Percentiles rank a stretch among this genome's conserved stretches.
Conservation (phyloP, 2,113 vertebrate genomes). For the Meles meles region DNA sequence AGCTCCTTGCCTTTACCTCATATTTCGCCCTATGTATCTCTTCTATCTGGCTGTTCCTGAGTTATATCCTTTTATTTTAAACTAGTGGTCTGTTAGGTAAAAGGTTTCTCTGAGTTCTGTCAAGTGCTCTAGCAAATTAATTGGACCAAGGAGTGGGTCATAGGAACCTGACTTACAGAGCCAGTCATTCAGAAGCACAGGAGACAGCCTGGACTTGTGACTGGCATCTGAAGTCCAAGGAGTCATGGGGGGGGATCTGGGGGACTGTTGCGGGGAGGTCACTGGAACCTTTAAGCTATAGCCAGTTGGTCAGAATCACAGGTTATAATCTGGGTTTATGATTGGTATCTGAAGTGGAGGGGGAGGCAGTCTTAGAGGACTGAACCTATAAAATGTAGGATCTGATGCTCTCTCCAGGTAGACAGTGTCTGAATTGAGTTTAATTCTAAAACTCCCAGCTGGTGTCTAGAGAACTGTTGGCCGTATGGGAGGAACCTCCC, state of each 20-base stretch:
- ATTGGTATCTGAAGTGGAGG: background rate
- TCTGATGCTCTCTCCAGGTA: background rate
- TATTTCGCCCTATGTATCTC: background rate
- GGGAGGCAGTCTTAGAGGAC: background rate
- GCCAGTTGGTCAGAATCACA: background rate
- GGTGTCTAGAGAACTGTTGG: background rate
- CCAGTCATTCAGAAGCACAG: background rate
- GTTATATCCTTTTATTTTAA: background rate
- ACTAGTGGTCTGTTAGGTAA: background rate
- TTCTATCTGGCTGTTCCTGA: background rate
- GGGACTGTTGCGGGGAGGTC: background rate
- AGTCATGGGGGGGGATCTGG: too few relatives aligned
- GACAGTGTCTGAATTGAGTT: background rate
- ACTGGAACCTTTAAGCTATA: background rate
- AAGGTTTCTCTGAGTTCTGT: background rate
- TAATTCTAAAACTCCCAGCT: background rate
- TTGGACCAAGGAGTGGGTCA: background rate
- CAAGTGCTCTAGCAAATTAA: background rate
- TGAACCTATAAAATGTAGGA: background rate
- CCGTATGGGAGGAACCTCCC: background rate
- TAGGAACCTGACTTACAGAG: background rate
- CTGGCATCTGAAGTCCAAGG: background rate
- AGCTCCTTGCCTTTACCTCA: background rate
- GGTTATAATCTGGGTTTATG: background rate
- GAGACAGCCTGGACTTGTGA: background rate